These are phyloP conservation scores for Dicycla oo DNA, from an alignment of 2,888 invertebrate genomes.

Conservation along the genomic window DNA sequence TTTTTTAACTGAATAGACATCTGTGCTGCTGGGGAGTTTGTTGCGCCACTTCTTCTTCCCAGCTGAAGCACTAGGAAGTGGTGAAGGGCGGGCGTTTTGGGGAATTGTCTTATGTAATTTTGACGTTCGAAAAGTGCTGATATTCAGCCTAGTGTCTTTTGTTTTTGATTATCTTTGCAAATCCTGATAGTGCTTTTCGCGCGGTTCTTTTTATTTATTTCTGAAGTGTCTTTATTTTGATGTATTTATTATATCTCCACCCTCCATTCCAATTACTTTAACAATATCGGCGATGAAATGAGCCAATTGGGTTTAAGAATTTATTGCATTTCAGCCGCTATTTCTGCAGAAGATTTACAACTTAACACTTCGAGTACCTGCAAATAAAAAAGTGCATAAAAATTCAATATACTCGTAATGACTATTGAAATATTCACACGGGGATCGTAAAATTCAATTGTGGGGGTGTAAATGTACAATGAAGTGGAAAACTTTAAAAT, in stretches of 20 bases:
- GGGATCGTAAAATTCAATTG: conserved; percentile 76
- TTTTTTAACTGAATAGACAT: too few species aligned
- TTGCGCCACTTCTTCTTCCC: too few species aligned
- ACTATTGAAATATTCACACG: conserved; percentile 69
- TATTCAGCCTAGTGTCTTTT: too few species aligned
- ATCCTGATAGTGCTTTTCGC: neutral
- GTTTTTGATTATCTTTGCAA: neutral
- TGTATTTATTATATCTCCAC: conserved; percentile 43
- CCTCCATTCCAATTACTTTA: conserved; percentile 45
- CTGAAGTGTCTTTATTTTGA: conserved; percentile 33
- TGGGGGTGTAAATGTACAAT: conserved; percentile 75
- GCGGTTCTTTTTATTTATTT: conserved; percentile 26
- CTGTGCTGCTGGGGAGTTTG: too few species aligned
- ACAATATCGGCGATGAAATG: conserved; percentile 48
- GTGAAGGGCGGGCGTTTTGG: too few species aligned
- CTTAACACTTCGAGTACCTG: conserved; percentile 61
- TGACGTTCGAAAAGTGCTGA: neutral
- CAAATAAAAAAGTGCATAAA: conserved; percentile 72
- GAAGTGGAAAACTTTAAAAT: conserved; percentile 71
- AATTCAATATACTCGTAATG: conserved; percentile 67
- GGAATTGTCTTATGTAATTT: too few species aligned
- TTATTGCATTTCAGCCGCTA: conserved; percentile 53
- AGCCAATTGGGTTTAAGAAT: conserved; percentile 48
- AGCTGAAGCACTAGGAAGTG: too few species aligned
- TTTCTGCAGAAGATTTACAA: conserved; percentile 61